These are phyloP conservation scores for Bemisia tabaci DNA, from an alignment of 1,140 invertebrate species.

Conservation along the genomic window DNA sequence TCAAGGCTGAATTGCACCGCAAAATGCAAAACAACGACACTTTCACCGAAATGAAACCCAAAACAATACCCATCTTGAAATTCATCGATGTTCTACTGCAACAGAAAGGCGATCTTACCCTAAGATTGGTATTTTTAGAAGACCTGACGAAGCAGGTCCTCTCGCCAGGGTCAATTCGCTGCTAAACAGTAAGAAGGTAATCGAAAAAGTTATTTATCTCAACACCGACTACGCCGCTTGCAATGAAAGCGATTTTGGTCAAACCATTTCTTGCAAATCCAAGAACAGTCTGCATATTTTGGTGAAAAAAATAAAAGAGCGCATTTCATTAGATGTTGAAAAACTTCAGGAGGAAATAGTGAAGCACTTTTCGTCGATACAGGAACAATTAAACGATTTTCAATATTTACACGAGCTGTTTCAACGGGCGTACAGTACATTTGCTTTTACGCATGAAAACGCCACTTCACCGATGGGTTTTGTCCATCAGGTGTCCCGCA, in stretches of 20 bases:
- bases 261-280: conserved; percentile 13
- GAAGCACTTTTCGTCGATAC: background rate
- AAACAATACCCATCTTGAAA: background rate
- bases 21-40: background rate
- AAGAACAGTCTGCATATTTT: conserved; percentile 9
- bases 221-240: background rate
- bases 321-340: background rate
- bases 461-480: background rate
- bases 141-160: conserved; percentile 9
- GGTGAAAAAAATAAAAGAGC: background rate
- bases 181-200: background rate
- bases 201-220: background rate
- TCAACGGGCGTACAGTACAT: background rate
- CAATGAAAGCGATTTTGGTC: conserved; percentile 12
- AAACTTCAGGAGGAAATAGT: background rate
- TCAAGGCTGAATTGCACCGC: background rate
- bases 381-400: background rate
- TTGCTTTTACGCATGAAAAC: background rate
- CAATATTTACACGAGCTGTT: background rate
- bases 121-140: conserved; percentile 10
- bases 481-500: too few species aligned
- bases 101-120: conserved; percentile 4
- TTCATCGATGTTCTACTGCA: conserved; percentile 12
- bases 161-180: conserved; percentile 1
- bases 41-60: background rate